Evolutionary conservation across 2,888 invertebrate genomes (phyloP).

Genomic region (Epistrophe grossulariae): DNA sequence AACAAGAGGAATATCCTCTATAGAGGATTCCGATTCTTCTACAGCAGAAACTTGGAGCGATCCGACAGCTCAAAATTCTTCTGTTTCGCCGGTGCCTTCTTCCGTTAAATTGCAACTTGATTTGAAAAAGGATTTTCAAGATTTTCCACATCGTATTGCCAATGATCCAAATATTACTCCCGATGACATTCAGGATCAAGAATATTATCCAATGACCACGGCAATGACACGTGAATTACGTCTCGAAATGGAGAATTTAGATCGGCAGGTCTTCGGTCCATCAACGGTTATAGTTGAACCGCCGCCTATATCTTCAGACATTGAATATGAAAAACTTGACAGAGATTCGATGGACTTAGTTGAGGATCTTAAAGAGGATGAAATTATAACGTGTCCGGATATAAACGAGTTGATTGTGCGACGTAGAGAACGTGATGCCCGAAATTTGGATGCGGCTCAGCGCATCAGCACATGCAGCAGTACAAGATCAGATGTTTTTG

Average conservation of each 20-base stretch:
- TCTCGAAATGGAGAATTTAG: slow-evolving; percentile 92
- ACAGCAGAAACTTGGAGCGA: slow-evolving; percentile 82
- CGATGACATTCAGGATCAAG: slow-evolving; percentile 92
- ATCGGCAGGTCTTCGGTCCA: slow-evolving; percentile 91
- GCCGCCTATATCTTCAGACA: slow-evolving; percentile 77
- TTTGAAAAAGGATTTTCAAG: slow-evolving; percentile 77
- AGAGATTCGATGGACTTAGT: slow-evolving; percentile 83
- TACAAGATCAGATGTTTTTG: slow-evolving; percentile 88
- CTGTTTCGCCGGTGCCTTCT: slow-evolving; percentile 61
- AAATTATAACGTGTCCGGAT: slow-evolving; percentile 81
- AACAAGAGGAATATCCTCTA: slow-evolving; percentile 83
- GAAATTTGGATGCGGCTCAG: slow-evolving; percentile 80
- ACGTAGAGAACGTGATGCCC: slow-evolving; percentile 79
- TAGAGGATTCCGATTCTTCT: slow-evolving; percentile 85
- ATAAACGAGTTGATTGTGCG: slow-evolving; percentile 80
- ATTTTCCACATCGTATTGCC: slow-evolving; percentile 77
- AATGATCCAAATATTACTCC: slow-evolving; percentile 86
- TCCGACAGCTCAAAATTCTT: slow-evolving; percentile 77
- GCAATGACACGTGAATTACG: slow-evolving; percentile 93
- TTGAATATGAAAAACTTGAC: slow-evolving; percentile 82
- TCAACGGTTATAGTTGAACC: slow-evolving; percentile 51
- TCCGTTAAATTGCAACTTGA: slow-evolving; percentile 76
- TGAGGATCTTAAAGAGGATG: slow-evolving; percentile 82
- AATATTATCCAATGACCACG: slow-evolving; percentile 94
- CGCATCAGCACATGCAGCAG: slow-evolving; percentile 78